A percentile compares a stretch with the other conserved stretches of the same genome.
Evolutionary conservation across 2,888 invertebrate genomes (phyloP).

Genomic region (Archips crataeganus): DNA sequence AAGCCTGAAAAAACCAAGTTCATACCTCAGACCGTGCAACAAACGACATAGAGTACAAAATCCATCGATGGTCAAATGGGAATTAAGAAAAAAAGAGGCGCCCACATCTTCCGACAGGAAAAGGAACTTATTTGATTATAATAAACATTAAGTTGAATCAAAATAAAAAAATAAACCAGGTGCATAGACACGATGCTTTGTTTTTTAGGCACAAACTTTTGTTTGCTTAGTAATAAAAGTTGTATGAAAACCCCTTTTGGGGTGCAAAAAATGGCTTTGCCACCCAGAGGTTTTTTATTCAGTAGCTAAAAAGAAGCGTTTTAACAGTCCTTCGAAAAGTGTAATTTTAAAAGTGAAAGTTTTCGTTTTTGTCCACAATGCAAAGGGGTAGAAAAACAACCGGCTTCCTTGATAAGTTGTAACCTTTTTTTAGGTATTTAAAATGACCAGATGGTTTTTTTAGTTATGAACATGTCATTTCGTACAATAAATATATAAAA

Average conservation of each 20-base stretch:
- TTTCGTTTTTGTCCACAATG: constrained; percentile 48
- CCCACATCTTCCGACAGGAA: constrained; percentile 82
- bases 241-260: constrained; percentile 67
- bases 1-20: constrained; percentile 51
- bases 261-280: constrained; percentile 52
- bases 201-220: constrained; percentile 68
- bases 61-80: constrained; percentile 18
- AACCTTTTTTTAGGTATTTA: not conserved
- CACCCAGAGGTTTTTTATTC: constrained; percentile 56
- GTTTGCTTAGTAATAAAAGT: constrained; percentile 74
- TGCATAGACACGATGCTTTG: constrained; percentile 65
- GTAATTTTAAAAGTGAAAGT: constrained; percentile 73
- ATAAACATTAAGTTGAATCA: constrained; percentile 74
- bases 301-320: constrained; percentile 61
- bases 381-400: constrained; percentile 45
- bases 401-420: constrained; percentile 12
- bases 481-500: not conserved
- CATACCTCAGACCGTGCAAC: constrained; percentile 12
- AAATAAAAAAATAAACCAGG: constrained; percentile 75
- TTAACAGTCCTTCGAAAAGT: constrained; percentile 52
- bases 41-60: constrained; percentile 4
- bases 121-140: constrained; percentile 84
- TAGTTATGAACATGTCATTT: not conserved
- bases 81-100: constrained; percentile 67
- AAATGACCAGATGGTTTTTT: not conserved